Evolutionary conservation across 1,140 invertebrate species (phyloP).

Genomic region (Drosophila santomea): DNA sequence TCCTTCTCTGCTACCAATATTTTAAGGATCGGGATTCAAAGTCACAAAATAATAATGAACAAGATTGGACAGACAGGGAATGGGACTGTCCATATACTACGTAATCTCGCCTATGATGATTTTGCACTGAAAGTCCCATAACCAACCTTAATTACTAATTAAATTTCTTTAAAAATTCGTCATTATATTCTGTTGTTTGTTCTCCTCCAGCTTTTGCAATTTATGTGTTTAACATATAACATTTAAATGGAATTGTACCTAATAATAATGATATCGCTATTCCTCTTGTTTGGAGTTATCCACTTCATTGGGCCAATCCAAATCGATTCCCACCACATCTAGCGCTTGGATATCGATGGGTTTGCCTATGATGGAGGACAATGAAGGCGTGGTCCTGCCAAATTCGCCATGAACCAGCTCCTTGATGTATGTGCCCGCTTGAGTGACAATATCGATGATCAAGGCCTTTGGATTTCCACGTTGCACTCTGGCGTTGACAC

Average conservation of each 20-base stretch:
- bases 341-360: constrained; percentile 91
- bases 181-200: too few relatives aligned
- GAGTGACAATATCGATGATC: constrained; percentile 90
- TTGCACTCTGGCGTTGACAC: constrained; percentile 86
- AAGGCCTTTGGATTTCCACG: constrained; percentile 86
- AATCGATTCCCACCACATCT: constrained; percentile 89
- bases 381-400: constrained; percentile 91
- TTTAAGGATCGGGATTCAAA: constrained; percentile 11
- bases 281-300: constrained; percentile 45
- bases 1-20: neutral
- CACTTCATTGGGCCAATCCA: constrained; percentile 87
- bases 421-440: constrained; percentile 98
- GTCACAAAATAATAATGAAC: too few relatives aligned
- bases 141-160: too few relatives aligned
- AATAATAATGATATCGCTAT: neutral
- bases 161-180: too few relatives aligned
- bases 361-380: constrained; percentile 86
- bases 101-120: too few relatives aligned
- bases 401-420: constrained; percentile 99
- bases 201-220: neutral
- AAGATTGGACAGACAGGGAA: neutral
- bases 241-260: neutral
- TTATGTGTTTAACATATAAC: neutral
- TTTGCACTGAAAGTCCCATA: too few relatives aligned
- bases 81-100: too few relatives aligned